Conservation (phyloP, 2,888 invertebrate species). For the Tachina grossa region DNA sequence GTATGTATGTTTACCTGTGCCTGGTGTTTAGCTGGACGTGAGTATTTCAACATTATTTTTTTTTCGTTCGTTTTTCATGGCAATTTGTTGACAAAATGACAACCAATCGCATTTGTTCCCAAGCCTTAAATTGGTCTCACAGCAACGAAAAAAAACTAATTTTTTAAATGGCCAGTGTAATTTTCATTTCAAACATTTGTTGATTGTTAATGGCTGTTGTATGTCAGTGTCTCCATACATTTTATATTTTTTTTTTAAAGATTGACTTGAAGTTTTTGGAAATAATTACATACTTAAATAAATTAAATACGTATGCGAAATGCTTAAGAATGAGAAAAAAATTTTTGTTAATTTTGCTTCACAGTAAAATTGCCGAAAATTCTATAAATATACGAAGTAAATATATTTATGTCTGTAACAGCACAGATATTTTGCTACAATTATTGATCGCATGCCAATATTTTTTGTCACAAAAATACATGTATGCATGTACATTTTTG, state of each 20-base stretch:
- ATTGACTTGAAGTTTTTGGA: constrained; percentile 18
- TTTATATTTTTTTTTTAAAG: background rate
- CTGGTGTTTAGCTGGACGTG: constrained; percentile 47
- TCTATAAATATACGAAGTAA: no score
- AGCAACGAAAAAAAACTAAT: constrained; percentile 39
- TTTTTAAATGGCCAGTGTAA: constrained; percentile 35
- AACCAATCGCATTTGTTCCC: constrained; percentile 77
- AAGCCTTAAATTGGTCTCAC: constrained; percentile 72
- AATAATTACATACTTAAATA: background rate
- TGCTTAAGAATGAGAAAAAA: no score
- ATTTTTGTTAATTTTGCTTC: no score
- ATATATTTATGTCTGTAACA: no score
- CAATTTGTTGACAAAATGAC: constrained; percentile 78
- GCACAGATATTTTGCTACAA: no score
- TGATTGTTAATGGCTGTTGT: constrained; percentile 60
- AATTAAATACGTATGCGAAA: no score
- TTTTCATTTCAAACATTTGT: constrained; percentile 48
- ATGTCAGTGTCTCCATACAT: constrained; percentile 39
- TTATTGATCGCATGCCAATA: no score
- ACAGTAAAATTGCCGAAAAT: no score
- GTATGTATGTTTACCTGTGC: constrained; percentile 1
- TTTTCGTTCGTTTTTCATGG: constrained; percentile 40
- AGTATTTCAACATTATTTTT: constrained; percentile 57
- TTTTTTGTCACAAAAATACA: no score
- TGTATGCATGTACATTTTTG: no score